Evolutionary conservation across 1,140 invertebrate species (phyloP), one percentile per base, ranked within the genome.

Genomic region (Pissodes strobi): DNA sequence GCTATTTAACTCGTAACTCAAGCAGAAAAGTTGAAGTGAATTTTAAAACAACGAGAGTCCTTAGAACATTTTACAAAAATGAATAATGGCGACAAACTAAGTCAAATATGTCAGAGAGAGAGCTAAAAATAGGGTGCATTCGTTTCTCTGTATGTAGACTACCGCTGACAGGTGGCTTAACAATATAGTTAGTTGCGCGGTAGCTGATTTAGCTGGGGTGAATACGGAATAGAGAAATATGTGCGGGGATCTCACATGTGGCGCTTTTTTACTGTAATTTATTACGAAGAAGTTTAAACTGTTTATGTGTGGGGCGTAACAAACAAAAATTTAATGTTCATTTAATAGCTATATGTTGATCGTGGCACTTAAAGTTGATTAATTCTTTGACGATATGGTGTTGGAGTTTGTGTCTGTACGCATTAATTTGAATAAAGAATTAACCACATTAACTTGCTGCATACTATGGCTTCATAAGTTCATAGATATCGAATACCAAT

Each of bases 61-160:
- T 49, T 49, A 49, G 25, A 49, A 49, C 46, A 49, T 49, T 49
- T 49, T 49, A 49, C 25, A 49, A 49, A 49, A 49, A 27, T 49
- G 46, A 49, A 49, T 49, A 49, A 49, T 49, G 46, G 46, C 22
- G 5, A 49, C 22, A 49, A 49, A 49, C 22, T 27, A n/a, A 49
- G 46, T 49, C 25, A 49, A 49, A 49, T 13, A 17, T 49, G 46
- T 49, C 46, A 13, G 5, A 10, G 1, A n/a, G 46, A 49, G 46
- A 22, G 46, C 25, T 49, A 27, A 49, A 21, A 49, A 49, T 49
- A 12, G 46, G n/a, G 22, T 30, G 25, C 21, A 22, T 3, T 49
- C 19, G 46, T 49, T 27, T 6, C 22, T 49, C 13, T 27, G 21
- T 25, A 49, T 49, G 25, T 45, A 15, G 41, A 1, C 15, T 21